Evolutionary conservation across 2,113 vertebrate species (phyloP).

Genomic region (Thamnophis sirtalis): DNA sequence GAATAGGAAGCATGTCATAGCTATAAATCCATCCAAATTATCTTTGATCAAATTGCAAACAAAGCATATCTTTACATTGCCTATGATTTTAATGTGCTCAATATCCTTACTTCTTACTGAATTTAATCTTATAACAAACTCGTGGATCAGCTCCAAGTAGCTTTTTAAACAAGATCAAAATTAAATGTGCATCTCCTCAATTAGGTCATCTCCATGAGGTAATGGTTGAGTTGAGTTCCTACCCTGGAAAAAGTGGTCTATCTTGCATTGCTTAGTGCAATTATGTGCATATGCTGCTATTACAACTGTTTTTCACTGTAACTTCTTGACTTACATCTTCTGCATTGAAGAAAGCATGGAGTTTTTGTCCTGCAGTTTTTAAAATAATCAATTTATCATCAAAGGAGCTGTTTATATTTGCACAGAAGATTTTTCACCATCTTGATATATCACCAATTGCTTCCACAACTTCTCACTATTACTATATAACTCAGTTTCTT

Average conservation of each 20-base stretch:
- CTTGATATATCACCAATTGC: background rate
- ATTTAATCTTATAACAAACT: conserved; percentile 21
- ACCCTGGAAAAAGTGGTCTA: background rate
- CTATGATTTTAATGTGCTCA: background rate
- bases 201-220: conserved; percentile 22
- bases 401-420: background rate
- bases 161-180: conserved; percentile 35
- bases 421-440: background rate
- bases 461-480: background rate
- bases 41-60: conserved; percentile 20
- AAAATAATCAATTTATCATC: background rate
- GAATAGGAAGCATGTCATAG: background rate
- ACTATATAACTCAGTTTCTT: too few relatives aligned
- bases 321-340: background rate
- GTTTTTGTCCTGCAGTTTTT: background rate
- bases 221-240: conserved; percentile 36
- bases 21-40: background rate
- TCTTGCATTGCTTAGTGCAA: background rate
- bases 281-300: background rate
- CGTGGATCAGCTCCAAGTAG: conserved; percentile 20
- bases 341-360: background rate
- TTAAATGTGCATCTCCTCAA: background rate
- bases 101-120: conserved; percentile 2
- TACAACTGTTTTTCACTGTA: background rate
- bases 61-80: background rate